These are phyloP conservation scores for Drosophila lutescens DNA, from an alignment of 2,888 invertebrate genomes.

Conservation along the genomic window DNA sequence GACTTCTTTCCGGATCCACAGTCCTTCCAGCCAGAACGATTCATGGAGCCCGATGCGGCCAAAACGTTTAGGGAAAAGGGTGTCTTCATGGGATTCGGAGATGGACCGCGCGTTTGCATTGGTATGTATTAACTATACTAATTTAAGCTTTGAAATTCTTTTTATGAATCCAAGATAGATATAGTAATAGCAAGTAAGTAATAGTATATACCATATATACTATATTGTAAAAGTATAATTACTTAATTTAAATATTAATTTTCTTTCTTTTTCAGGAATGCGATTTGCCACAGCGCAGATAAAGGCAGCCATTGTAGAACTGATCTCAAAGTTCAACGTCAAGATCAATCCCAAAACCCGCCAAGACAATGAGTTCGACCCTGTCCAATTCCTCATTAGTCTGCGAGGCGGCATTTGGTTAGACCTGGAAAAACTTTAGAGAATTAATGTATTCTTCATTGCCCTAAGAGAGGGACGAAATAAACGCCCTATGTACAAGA, in stretches of 20 bases:
- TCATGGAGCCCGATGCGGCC: conserved; percentile 73
- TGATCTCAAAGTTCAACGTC: conserved; percentile 81
- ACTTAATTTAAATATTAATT: neutral
- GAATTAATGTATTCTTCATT: neutral
- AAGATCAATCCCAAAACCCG: conserved; percentile 78
- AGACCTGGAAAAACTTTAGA: conserved; percentile 65
- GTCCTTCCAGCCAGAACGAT: conserved; percentile 81
- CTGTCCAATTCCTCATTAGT: conserved; percentile 58
- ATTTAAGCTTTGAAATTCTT: no score
- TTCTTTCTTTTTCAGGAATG: conserved; percentile 70
- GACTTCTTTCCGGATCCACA: conserved; percentile 72
- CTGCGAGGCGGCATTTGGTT: conserved; percentile 79
- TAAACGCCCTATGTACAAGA: neutral
- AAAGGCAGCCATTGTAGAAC: conserved; percentile 79
- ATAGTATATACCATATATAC: no score
- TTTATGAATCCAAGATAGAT: no score
- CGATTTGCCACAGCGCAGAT: conserved; percentile 81
- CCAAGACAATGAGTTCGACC: conserved; percentile 76
- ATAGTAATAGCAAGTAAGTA: no score
- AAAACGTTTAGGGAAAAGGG: conserved; percentile 79
- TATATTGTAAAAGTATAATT: no score
- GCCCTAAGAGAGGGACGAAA: neutral
- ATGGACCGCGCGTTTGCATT: conserved; percentile 82
- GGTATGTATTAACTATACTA: no score
- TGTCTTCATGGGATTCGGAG: conserved; percentile 78